Evolutionary conservation across 2,797 vertebrate species (phyloP).

Genomic region (Crenichthys baileyi): DNA sequence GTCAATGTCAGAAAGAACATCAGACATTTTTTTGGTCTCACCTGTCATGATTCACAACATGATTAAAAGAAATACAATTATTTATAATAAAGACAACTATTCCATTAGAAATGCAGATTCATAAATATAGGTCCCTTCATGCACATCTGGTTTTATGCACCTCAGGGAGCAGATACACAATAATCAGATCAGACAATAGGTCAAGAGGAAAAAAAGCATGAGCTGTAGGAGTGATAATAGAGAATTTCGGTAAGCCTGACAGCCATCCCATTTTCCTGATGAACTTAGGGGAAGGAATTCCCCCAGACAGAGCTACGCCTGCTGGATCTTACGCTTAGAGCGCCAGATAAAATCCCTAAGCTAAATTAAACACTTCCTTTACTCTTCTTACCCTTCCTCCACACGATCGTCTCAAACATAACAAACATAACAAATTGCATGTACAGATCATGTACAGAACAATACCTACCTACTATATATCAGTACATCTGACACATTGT

Average conservation of each 20-base stretch:
- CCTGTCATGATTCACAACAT: conserved; percentile 35
- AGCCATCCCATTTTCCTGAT: conserved; percentile 43
- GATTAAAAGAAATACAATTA: conserved; percentile 7
- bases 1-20: conserved; percentile 26
- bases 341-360: conserved; percentile 67
- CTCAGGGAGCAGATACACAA: background rate
- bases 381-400: conserved; percentile 62
- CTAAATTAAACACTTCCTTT: conserved; percentile 78
- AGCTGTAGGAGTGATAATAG: conserved; percentile 34
- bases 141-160: conserved; percentile 15
- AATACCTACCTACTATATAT: conserved; percentile 26
- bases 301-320: conserved; percentile 73
- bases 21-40: conserved; percentile 29
- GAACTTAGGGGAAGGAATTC: conserved; percentile 69
- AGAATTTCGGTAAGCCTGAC: conserved; percentile 23
- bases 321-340: conserved; percentile 56
- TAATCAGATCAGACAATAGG: conserved; percentile 3
- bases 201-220: background rate
- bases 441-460: conserved; percentile 41
- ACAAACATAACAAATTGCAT: conserved; percentile 60
- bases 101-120: conserved; percentile 10
- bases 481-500: background rate
- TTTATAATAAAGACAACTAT: background rate
- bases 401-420: conserved; percentile 60
- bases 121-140: conserved; percentile 8